Conservation (phyloP, 2,113 vertebrate genomes). For the Tetrao urogallus region DNA sequence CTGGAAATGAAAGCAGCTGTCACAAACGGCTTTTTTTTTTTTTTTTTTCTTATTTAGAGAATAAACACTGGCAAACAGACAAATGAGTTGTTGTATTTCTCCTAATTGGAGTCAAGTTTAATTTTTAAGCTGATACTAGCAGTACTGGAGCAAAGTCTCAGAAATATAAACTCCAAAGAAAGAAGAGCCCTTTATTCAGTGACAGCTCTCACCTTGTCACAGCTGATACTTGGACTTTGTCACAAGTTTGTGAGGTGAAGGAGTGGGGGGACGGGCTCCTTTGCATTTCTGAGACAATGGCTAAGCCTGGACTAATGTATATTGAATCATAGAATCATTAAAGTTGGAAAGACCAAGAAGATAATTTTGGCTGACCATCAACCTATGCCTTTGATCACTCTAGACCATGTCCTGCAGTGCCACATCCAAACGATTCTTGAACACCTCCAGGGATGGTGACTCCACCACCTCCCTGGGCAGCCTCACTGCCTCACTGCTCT, state of each 20-base stretch:
- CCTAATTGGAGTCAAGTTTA: neutral
- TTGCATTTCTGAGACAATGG: neutral
- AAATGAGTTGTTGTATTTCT: neutral
- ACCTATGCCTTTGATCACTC: no score
- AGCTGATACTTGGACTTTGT: neutral
- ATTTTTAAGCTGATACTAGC: slow-evolving; percentile 13
- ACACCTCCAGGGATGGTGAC: no score
- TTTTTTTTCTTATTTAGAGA: neutral
- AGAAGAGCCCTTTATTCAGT: neutral
- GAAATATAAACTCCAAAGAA: slow-evolving; percentile 11
- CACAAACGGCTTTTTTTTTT: neutral
- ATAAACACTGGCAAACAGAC: slow-evolving; percentile 8
- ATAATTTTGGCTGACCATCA: no score
- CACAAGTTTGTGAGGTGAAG: neutral
- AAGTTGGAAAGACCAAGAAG: no score
- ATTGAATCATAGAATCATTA: neutral
- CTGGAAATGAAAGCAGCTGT: slow-evolving; percentile 43
- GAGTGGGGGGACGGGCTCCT: neutral
- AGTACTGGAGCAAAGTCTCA: neutral
- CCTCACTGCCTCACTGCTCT: no score
- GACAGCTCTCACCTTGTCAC: neutral
- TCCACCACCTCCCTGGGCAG: no score
- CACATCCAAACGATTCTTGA: no score
- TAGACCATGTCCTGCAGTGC: no score
- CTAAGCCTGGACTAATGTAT: neutral